phyloP scores from a whole-genome alignment of 2,888 invertebrate species.

The Yponomeuta sedellus region DNA sequence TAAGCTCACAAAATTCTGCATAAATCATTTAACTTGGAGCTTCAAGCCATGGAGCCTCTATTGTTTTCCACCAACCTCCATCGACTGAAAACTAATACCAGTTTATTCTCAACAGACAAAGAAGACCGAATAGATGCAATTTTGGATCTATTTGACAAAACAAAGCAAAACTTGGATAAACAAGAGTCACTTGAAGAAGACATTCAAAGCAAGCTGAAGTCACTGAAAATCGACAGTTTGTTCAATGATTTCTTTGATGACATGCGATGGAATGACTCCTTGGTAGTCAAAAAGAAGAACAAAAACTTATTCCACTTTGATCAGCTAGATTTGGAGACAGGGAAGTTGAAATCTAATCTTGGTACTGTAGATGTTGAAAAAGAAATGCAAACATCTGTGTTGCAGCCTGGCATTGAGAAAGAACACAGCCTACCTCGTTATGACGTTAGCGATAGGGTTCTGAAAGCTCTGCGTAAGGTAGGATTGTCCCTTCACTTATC shows the following conservation, averaged over 20 bases:
- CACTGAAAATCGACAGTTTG: conserved; percentile 46
- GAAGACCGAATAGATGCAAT: conserved; percentile 46
- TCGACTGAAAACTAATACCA: too few relatives aligned
- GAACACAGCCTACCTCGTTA: conserved; percentile 77
- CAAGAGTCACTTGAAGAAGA: conserved; percentile 42
- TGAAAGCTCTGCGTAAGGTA: conserved; percentile 77
- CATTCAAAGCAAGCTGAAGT: conserved; percentile 45
- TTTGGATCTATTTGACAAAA: conserved; percentile 50
- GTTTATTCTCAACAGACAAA: conserved; percentile 39
- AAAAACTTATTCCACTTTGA: conserved; percentile 47
- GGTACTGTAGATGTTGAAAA: conserved; percentile 69
- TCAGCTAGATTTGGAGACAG: conserved; percentile 53
- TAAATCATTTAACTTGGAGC: too few relatives aligned
- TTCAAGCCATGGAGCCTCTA: too few relatives aligned
- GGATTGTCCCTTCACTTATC: conserved; percentile 8
- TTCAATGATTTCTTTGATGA: conserved; percentile 61
- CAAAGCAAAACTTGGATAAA: conserved; percentile 51
- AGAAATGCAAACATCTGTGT: conserved; percentile 77
- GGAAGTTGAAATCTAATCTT: conserved; percentile 57
- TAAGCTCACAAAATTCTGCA: too few relatives aligned
- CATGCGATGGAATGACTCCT: conserved; percentile 56
- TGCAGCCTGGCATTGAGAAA: conserved; percentile 81
- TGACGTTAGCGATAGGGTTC: conserved; percentile 72
- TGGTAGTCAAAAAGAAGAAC: conserved; percentile 43
- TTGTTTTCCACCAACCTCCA: too few relatives aligned